Conservation (phyloP, 2,888 invertebrate species). For the Archaeoteleia sp. region DNA sequence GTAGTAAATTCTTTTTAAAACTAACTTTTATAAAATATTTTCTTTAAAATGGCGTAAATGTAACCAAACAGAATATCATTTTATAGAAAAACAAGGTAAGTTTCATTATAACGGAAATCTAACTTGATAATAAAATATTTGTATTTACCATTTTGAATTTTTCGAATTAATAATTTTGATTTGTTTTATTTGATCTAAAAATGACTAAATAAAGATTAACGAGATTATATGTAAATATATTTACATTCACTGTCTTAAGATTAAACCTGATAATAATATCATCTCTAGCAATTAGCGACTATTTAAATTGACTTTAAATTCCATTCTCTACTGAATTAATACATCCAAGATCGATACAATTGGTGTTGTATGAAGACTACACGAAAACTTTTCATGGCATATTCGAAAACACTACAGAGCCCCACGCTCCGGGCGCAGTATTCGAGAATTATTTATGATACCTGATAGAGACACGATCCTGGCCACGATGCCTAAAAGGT, state of each 20-base stretch:
- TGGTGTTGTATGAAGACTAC: constrained; percentile 30
- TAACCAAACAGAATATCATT: too few relatives aligned
- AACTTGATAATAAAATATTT: too few relatives aligned
- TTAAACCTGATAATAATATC: constrained; percentile 5
- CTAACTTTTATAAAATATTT: not conserved
- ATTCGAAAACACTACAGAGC: constrained; percentile 51
- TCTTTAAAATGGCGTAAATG: too few relatives aligned
- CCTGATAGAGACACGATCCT: constrained; percentile 74
- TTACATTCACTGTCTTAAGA: too few relatives aligned
- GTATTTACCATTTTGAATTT: too few relatives aligned
- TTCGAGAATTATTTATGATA: constrained; percentile 73
- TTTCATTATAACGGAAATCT: too few relatives aligned
- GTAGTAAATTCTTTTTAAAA: constrained; percentile 2
- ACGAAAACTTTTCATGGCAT: constrained; percentile 53
- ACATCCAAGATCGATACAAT: constrained; percentile 30
- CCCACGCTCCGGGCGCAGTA: constrained; percentile 48
- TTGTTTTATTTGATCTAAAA: too few relatives aligned
- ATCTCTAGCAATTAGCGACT: not conserved
- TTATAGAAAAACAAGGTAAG: too few relatives aligned
- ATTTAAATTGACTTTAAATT: constrained; percentile 2
- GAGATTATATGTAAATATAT: too few relatives aligned
- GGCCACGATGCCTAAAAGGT: constrained; percentile 70
- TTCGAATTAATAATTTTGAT: too few relatives aligned
- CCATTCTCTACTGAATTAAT: constrained; percentile 23
- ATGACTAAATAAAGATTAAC: too few relatives aligned